These are phyloP conservation scores for Plestiodon gilberti DNA, from an alignment of 2,113 vertebrate genomes.

Conservation along the genomic window DNA sequence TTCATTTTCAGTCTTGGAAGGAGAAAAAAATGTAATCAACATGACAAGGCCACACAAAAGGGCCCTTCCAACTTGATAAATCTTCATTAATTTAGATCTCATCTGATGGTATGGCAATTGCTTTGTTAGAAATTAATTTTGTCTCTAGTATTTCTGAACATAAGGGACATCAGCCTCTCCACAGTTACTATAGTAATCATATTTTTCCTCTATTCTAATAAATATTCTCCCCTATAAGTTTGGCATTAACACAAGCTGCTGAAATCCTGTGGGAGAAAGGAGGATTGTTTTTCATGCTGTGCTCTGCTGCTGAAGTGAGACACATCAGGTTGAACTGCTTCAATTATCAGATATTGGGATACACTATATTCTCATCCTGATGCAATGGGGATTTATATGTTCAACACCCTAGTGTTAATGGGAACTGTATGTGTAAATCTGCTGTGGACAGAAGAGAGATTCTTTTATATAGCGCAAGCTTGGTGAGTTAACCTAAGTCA, in stretches of 20 bases:
- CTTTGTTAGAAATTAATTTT: conserved; percentile 50
- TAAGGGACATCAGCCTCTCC: conserved; percentile 21
- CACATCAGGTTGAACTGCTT: background rate
- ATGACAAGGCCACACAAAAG: conserved; percentile 46
- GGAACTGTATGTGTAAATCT: conserved; percentile 11
- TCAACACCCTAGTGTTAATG: conserved; percentile 16
- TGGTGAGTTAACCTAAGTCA: background rate
- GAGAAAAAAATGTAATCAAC: conserved; percentile 34
- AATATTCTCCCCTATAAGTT: background rate
- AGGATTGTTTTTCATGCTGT: conserved; percentile 22
- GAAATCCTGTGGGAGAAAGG: background rate
- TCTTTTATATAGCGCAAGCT: background rate
- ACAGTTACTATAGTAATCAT: background rate
- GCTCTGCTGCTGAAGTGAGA: conserved; percentile 10
- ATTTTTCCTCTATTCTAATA: conserved; percentile 4
- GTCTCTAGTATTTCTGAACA: conserved; percentile 34
- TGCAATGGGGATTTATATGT: conserved; percentile 2
- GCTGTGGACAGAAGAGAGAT: background rate
- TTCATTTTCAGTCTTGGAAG: conserved; percentile 21
- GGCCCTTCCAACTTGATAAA: conserved; percentile 40
- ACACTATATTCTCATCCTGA: conserved; percentile 16
- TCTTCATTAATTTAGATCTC: conserved; percentile 58
- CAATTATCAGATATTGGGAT: conserved; percentile 22
- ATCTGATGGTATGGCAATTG: conserved; percentile 36
- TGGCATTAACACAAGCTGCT: conserved; percentile 6